phyloP scores from a whole-genome alignment of 2,888 invertebrate species.

The Eucera pruinosa region DNA sequence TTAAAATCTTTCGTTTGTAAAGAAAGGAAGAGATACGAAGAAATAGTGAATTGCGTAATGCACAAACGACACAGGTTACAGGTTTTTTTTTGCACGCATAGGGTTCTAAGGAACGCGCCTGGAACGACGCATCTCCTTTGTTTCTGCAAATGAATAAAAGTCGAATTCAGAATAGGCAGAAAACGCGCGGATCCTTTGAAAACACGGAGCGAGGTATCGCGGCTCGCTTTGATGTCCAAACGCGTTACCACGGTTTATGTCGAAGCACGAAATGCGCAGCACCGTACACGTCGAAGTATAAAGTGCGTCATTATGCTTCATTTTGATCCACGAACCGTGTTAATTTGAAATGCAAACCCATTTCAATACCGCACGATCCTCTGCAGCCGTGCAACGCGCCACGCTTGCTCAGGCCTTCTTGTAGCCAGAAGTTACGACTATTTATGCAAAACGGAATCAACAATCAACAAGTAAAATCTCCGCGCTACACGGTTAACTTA shows the following conservation, averaged over 20 bases:
- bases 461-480: slow-evolving; percentile 10
- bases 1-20: too few relatives aligned
- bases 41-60: too few relatives aligned
- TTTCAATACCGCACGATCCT: slow-evolving; percentile 29
- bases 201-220: slow-evolving; percentile 28
- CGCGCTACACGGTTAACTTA: not conserved
- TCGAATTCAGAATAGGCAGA: slow-evolving; percentile 24
- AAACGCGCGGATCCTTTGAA: slow-evolving; percentile 34
- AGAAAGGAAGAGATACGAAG: too few relatives aligned
- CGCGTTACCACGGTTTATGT: slow-evolving; percentile 43
- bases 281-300: slow-evolving; percentile 47
- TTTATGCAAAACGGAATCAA: slow-evolving; percentile 23
- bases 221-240: slow-evolving; percentile 50
- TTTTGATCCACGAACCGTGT: slow-evolving; percentile 53
- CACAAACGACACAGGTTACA: too few relatives aligned
- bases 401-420: not conserved
- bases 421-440: not conserved
- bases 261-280: slow-evolving; percentile 40
- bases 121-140: slow-evolving; percentile 8
- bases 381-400: not conserved
- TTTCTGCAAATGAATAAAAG: slow-evolving; percentile 33
- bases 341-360: slow-evolving; percentile 57
- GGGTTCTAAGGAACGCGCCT: not conserved
- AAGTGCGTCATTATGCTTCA: slow-evolving; percentile 53
- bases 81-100: slow-evolving; percentile 6